Conservation (phyloP, 2,888 invertebrate species). For the Hirtodrosophila alboralis region DNA sequence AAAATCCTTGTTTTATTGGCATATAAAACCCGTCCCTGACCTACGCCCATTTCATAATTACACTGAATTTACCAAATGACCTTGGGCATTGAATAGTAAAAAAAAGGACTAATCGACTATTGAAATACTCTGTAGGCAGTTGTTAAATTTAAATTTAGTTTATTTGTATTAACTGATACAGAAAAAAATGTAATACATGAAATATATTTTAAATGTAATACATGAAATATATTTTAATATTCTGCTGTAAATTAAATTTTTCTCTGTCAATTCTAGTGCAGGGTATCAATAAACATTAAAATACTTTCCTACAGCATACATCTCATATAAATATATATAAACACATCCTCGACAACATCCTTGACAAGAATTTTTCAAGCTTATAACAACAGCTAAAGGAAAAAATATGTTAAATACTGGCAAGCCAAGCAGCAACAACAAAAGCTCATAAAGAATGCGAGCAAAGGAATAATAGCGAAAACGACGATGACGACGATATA, state of each 20-base stretch:
- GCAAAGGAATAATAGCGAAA: slow-evolving; percentile 19
- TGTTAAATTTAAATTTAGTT: no score
- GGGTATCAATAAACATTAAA: slow-evolving; percentile 6
- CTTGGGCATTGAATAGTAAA: slow-evolving; percentile 24
- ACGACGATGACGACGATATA: slow-evolving; percentile 9
- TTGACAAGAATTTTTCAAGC: slow-evolving; percentile 45
- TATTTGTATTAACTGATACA: no score
- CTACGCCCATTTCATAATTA: slow-evolving; percentile 30
- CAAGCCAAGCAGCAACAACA: slow-evolving; percentile 34
- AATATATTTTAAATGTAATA: no score
- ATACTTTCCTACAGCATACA: slow-evolving; percentile 7
- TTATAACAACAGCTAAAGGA: slow-evolving; percentile 39
- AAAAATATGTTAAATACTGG: slow-evolving; percentile 53
- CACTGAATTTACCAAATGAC: slow-evolving; percentile 19
- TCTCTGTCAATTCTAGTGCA: slow-evolving; percentile 1
- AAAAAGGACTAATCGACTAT: not conserved
- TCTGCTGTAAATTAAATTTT: no score
- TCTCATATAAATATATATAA: slow-evolving; percentile 12
- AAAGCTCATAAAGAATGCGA: slow-evolving; percentile 33
- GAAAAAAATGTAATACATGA: no score
- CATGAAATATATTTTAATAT: no score
- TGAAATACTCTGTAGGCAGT: slow-evolving; percentile 26
- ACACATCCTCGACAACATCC: slow-evolving; percentile 36
- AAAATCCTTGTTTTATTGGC: slow-evolving; percentile 19
- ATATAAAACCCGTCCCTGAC: slow-evolving; percentile 43